Base-by-base conservation (phyloP, 1,140 invertebrate genomes). In the Epicauta chinensis region DNA sequence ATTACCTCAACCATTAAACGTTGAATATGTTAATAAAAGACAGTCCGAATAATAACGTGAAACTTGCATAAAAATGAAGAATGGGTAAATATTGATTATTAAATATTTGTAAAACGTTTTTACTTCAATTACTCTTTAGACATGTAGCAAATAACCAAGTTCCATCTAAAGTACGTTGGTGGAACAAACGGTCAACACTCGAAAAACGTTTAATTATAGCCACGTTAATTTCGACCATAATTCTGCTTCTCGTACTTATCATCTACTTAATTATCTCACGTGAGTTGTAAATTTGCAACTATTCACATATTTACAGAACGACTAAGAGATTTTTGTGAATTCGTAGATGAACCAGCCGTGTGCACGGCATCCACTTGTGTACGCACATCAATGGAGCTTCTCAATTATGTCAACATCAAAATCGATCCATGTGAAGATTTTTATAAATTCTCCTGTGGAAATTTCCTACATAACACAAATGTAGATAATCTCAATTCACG, bases 371-470 rank as follows among this genome's bases (percentile, higher is more conserved):
- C 58, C 1, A 37, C 49, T 16, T 64, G 62, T 43, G 53, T 61
- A 16, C 50, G 40, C 16, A 54, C 47, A 15, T 47, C 59, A 6
- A 58, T 51, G 39, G 51, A 64, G 15, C 16, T 69, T 29, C 52
- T 62, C 12, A 49, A 80, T 43, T 85, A 84, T 60, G 90, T 93
- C 83, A 86, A 93, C 61, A 68, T 63, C 0, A 74, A 68, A 17
- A 79, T 79, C 0, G 80, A 93, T 72, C 93, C 93, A 0, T 96
- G 93, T 68, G 73, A 86, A 6, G 90, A 96, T 68, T 96, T 95
- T 69, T 95, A 93, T 71, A 80, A 87, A 62, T 95, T 85, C 62
- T 83, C 89, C 0, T 95, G 91, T 65, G 89, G 90, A 6, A 58
- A 58, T 52, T 64, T 59, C 53, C 39, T 60, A 40, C 47, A 58